These are phyloP conservation scores for Volucella inflata DNA, from an alignment of 2,888 invertebrate genomes.

Conservation along the genomic window DNA sequence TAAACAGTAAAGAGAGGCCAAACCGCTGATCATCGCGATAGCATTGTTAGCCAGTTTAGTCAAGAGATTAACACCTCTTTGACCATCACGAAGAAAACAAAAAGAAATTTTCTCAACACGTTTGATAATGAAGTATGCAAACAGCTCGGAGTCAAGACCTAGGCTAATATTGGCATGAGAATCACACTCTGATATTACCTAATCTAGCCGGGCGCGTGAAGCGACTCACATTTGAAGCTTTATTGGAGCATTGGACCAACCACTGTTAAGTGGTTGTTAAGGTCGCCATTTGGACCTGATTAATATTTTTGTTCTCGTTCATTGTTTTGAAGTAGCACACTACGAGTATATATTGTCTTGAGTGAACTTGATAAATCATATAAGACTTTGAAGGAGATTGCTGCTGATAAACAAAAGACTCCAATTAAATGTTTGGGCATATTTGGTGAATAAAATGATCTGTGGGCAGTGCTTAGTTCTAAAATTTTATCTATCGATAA, in stretches of 20 bases:
- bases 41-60: constrained; percentile 19
- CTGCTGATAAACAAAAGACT: constrained; percentile 15
- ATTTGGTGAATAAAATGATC: constrained; percentile 1
- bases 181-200: constrained; percentile 14
- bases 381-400: constrained; percentile 18
- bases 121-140: background rate
- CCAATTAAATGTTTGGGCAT: constrained; percentile 6
- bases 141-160: constrained; percentile 8
- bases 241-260: constrained; percentile 25
- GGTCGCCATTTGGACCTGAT: constrained; percentile 21
- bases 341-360: constrained; percentile 29
- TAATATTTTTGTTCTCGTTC: constrained; percentile 38
- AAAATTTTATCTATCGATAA: constrained; percentile 14
- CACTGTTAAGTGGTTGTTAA: constrained; percentile 19
- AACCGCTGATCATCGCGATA: background rate
- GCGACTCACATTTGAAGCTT: constrained; percentile 21
- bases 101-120: constrained; percentile 1
- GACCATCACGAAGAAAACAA: constrained; percentile 14
- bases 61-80: constrained; percentile 45
- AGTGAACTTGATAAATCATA: constrained; percentile 34
- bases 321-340: background rate
- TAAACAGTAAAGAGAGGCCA: constrained; percentile 11
- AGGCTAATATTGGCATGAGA: constrained; percentile 14
- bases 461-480: constrained; percentile 10
- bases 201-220: constrained; percentile 6